phyloP scores from a whole-genome alignment of 1,140 invertebrate genomes.

The Delia radicum region DNA sequence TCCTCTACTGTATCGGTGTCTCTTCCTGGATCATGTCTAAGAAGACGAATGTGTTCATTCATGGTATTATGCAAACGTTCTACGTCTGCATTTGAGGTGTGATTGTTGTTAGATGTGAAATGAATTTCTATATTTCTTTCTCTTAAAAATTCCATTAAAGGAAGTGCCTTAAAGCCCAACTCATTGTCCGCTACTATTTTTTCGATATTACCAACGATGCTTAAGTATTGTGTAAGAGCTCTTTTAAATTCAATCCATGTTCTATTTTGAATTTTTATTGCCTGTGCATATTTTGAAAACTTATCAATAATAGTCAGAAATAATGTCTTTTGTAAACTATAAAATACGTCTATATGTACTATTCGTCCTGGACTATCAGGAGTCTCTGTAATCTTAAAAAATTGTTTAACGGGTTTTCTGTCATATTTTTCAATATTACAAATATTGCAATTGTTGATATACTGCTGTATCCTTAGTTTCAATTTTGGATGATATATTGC shows the following conservation, averaged over 20 bases:
- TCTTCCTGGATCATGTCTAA: conserved; percentile 1
- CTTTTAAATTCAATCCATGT: background rate
- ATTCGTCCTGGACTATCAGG: background rate
- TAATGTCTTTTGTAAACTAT: background rate
- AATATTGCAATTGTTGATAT: background rate
- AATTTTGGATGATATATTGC: background rate
- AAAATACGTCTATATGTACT: background rate
- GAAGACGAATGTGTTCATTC: conserved; percentile 15
- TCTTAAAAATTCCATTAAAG: background rate
- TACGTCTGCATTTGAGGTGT: background rate
- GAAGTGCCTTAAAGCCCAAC: background rate
- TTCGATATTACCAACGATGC: background rate
- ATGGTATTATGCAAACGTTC: conserved; percentile 22
- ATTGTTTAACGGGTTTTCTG: background rate
- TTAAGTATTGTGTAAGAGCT: background rate
- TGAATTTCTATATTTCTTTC: background rate
- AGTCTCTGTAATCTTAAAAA: background rate
- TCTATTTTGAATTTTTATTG: background rate
- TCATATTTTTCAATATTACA: background rate
- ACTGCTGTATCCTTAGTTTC: background rate
- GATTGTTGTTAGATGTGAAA: background rate
- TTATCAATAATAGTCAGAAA: background rate
- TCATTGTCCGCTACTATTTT: background rate
- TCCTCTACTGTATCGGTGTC: conserved; percentile 10
- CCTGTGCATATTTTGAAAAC: background rate